Evolutionary conservation across 2,113 vertebrate genomes (phyloP).

Genomic region (Asarcornis scutulata): DNA sequence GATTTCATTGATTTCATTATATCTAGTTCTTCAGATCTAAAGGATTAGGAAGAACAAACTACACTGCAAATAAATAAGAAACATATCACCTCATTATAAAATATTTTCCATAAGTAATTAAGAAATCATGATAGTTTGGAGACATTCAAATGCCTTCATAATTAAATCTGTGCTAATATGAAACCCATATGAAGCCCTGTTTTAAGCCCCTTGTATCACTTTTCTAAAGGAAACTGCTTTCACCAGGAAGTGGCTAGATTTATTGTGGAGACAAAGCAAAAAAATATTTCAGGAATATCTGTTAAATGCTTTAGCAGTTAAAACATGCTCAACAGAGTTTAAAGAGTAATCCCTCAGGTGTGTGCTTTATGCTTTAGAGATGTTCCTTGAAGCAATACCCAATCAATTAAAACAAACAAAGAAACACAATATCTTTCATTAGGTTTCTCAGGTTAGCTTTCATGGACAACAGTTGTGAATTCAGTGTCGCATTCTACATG

Average conservation of each 20-base stretch:
- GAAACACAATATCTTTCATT: background rate
- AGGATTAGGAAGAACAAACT: background rate
- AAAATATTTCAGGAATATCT: background rate
- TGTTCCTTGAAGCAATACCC: background rate
- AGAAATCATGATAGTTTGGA: background rate
- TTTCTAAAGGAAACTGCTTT: background rate
- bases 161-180: background rate
- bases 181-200: background rate
- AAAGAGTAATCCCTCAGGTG: background rate
- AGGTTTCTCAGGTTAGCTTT: background rate
- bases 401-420: background rate
- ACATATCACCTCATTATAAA: background rate
- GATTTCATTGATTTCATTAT: background rate
- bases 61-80: background rate
- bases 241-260: background rate
- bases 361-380: background rate
- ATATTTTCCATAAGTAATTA: background rate
- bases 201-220: background rate
- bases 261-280: background rate
- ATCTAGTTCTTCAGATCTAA: background rate
- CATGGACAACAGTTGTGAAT: background rate
- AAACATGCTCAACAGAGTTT: background rate
- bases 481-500: background rate
- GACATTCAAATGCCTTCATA: background rate
- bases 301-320: background rate